phyloP scores from a whole-genome alignment of 1,140 invertebrate genomes.

The Globodera ellingtonae region DNA sequence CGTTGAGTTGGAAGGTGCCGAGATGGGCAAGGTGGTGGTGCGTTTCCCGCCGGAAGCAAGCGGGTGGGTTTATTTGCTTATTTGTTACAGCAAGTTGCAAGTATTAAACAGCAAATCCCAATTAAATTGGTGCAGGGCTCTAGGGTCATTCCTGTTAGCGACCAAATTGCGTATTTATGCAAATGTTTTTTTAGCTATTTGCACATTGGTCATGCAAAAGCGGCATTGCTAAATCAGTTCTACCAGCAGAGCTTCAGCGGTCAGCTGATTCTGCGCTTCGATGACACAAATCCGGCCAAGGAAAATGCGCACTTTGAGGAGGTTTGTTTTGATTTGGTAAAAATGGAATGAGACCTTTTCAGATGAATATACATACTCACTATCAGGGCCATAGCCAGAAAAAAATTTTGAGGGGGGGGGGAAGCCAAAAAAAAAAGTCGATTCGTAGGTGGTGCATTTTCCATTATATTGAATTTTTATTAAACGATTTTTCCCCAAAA shows the following conservation, averaged over 20 bases:
- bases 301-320: conserved; percentile 97
- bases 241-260: conserved; percentile 92
- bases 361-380: no score
- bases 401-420: no score
- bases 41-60: conserved; percentile 98
- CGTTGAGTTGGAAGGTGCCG: conserved; percentile 89
- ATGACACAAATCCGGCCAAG: conserved; percentile 99
- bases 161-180: no score
- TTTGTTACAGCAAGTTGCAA: no score
- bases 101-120: no score
- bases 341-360: not conserved
- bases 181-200: conserved; percentile 74
- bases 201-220: conserved; percentile 99
- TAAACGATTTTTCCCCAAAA: no score
- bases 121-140: no score
- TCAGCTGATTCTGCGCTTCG: conserved; percentile 95
- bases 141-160: no score
- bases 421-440: no score
- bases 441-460: no score
- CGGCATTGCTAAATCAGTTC: conserved; percentile 94
- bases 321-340: conserved; percentile 62
- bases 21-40: conserved; percentile 90
- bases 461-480: no score
- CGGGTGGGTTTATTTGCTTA: conserved; percentile 70
- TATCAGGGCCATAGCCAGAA: no score